phyloP scores from a whole-genome alignment of 2,113 vertebrate species.

The Pangasianodon gigas region DNA sequence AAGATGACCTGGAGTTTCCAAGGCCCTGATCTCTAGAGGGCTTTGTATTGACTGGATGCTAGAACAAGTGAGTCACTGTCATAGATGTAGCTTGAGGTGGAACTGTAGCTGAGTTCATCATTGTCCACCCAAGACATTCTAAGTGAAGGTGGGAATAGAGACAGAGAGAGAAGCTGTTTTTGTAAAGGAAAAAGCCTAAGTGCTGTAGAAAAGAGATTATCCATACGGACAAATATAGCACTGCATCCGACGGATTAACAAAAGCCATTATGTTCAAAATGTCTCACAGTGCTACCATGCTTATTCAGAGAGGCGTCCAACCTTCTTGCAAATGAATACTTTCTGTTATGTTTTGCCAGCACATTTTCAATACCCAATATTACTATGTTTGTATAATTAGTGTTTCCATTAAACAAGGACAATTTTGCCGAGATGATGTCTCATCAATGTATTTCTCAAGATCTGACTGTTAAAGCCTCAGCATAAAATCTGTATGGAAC shows the following conservation, averaged over 20 bases:
- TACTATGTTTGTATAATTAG: conserved; percentile 8
- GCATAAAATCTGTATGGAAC: conserved; percentile 37
- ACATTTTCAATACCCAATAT: conserved; percentile 14
- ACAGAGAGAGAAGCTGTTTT: conserved; percentile 55
- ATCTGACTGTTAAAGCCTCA: conserved; percentile 19
- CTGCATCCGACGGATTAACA: conserved; percentile 61
- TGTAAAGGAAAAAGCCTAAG: conserved; percentile 43
- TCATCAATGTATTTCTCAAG: conserved; percentile 1
- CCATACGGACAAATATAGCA: conserved; percentile 63
- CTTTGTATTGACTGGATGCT: conserved; percentile 33
- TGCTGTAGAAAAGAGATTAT: conserved; percentile 61
- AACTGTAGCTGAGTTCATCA: conserved; percentile 23
- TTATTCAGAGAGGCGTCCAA: conserved; percentile 25
- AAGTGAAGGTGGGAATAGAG: conserved; percentile 1
- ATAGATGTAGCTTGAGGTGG: conserved; percentile 18
- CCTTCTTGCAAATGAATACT: conserved; percentile 18
- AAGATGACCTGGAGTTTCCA: conserved; percentile 12
- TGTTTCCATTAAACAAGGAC: not conserved
- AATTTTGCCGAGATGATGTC: not conserved
- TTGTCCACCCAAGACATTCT: conserved; percentile 30
- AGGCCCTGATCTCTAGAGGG: conserved; percentile 4
- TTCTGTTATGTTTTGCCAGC: not conserved
- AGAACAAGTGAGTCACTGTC: conserved; percentile 41
- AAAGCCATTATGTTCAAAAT: conserved; percentile 53
- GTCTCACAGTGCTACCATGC: conserved; percentile 30